Conservation (phyloP, 2,888 invertebrate genomes). For the Holacanthella duospinosa region DNA sequence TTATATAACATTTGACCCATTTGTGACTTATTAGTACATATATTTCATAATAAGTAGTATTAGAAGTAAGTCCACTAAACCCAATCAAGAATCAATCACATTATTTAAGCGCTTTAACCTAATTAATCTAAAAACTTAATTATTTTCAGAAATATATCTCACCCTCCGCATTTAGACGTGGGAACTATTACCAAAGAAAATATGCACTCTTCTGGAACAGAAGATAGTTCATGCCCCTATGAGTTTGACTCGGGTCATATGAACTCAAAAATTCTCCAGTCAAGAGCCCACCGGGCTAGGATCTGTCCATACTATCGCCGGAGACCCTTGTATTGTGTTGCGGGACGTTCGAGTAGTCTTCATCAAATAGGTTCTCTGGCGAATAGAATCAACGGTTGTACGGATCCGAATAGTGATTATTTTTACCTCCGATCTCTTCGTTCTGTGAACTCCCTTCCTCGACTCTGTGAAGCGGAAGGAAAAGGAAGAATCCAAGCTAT, state of each 20-base stretch:
- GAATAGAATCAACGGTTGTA: background rate
- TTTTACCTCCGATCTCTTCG: constrained; percentile 5
- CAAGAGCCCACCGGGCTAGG: background rate
- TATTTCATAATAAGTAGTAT: too few relatives aligned
- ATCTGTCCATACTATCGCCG: background rate
- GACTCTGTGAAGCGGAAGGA: background rate
- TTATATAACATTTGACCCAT: too few relatives aligned
- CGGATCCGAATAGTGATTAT: background rate
- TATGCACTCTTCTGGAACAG: background rate
- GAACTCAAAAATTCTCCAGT: background rate
- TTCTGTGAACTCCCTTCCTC: background rate
- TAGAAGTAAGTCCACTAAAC: too few relatives aligned
- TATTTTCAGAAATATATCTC: background rate
- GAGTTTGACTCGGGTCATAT: background rate
- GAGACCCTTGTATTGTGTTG: background rate
- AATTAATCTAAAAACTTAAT: background rate
- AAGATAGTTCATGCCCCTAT: background rate
- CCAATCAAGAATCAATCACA: too few relatives aligned
- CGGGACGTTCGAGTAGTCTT: background rate
- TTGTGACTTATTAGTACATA: too few relatives aligned
- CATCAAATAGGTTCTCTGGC: background rate
- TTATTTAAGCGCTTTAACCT: background rate
- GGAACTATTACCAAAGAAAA: constrained; percentile 1
- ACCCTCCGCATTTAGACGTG: background rate
- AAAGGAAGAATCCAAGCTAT: background rate